These are phyloP conservation scores for Idaea straminata DNA, from an alignment of 2,888 invertebrate genomes.

Conservation along the genomic window DNA sequence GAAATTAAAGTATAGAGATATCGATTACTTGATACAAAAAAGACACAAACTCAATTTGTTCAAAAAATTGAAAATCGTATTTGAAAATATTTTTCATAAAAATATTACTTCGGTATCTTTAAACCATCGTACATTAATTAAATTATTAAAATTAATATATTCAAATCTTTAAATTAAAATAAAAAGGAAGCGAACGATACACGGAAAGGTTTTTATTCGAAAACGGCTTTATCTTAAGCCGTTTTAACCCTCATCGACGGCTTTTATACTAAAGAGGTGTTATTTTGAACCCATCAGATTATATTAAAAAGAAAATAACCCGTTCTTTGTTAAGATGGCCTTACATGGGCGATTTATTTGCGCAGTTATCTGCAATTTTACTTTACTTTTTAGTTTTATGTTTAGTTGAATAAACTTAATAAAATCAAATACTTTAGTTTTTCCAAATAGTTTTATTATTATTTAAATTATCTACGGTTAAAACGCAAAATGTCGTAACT, in stretches of 20 bases:
- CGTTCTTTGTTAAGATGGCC: not conserved
- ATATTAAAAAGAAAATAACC: conserved; percentile 37
- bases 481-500: not conserved
- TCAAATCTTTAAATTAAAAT: conserved; percentile 37
- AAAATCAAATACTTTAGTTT: no score
- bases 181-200: conserved; percentile 54
- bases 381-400: no score
- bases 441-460: no score
- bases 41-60: no score
- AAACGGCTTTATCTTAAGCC: conserved; percentile 76
- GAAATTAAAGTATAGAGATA: no score
- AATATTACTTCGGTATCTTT: not conserved
- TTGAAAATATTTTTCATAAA: not conserved
- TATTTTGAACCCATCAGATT: conserved; percentile 66
- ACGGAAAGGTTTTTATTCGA: conserved; percentile 73
- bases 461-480: not conserved
- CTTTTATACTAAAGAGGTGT: conserved; percentile 68
- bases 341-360: conserved; percentile 32
- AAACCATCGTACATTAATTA: not conserved
- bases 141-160: conserved; percentile 12
- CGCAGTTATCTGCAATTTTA: not conserved
- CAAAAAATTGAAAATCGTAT: not conserved
- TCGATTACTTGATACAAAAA: no score
- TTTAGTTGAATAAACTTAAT: no score
- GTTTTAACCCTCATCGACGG: conserved; percentile 68